Percentiles rank a stretch among this genome's conserved stretches.
Conservation (phyloP, 2,888 invertebrate species). For the Cheilosia grossa region DNA sequence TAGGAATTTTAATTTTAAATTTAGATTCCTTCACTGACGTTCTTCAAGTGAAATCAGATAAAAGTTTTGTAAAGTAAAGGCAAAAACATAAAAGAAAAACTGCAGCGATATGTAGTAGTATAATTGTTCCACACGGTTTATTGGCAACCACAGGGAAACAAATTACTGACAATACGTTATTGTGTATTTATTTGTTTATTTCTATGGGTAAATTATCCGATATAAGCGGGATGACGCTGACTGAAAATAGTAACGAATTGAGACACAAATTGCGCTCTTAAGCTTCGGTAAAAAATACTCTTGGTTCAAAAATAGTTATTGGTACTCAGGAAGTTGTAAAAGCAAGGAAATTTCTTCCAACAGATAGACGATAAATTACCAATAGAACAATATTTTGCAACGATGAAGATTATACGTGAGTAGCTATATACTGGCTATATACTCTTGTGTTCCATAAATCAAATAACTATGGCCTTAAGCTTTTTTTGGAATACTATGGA, state of each 20-base stretch:
- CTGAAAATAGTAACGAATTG: constrained; percentile 11
- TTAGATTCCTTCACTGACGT: constrained; percentile 72
- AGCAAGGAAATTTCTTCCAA: not conserved
- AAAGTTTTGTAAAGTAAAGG: constrained; percentile 78
- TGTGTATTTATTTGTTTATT: constrained; percentile 59
- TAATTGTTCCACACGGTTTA: constrained; percentile 25
- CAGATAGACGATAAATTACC: too few relatives aligned
- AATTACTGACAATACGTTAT: constrained; percentile 49
- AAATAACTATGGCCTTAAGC: too few relatives aligned
- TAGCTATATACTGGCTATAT: too few relatives aligned
- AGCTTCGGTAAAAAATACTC: constrained; percentile 14
- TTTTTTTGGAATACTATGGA: too few relatives aligned
- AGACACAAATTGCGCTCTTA: constrained; percentile 19
- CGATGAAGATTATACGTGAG: too few relatives aligned
- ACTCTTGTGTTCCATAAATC: too few relatives aligned
- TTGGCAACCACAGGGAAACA: constrained; percentile 52
- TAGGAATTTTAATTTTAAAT: constrained; percentile 68
- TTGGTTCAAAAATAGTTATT: constrained; percentile 29
- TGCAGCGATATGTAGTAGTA: constrained; percentile 29
- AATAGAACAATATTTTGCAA: too few relatives aligned
- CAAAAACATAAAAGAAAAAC: constrained; percentile 50
- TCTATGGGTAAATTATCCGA: constrained; percentile 34
- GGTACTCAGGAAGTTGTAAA: not conserved
- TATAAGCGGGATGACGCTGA: constrained; percentile 47
- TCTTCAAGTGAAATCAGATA: constrained; percentile 78